A percentile compares a stretch with the other conserved stretches of the same genome.
Conservation (phyloP, 2,113 vertebrate genomes). For the Myiagra hebetior region DNA sequence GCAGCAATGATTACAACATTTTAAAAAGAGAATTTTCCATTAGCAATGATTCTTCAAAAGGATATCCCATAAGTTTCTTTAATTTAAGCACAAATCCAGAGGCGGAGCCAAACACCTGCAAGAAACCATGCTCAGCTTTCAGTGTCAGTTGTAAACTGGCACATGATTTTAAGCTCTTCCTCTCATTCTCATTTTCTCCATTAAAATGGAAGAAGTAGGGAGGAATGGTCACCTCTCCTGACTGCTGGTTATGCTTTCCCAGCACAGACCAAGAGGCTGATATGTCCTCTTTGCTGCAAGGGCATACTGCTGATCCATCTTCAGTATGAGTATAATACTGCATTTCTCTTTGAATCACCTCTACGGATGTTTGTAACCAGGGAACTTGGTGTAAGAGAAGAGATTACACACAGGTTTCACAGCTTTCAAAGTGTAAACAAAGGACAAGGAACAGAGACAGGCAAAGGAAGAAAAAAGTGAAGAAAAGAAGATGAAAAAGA, state of each 20-base stretch:
- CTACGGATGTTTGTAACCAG: neutral
- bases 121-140: neutral
- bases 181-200: neutral
- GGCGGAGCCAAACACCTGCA: neutral
- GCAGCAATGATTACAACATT: neutral
- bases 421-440: neutral
- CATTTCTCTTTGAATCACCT: neutral
- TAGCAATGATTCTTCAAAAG: neutral
- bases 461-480: neutral
- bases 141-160: accelerated
- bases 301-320: neutral
- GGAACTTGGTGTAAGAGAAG: neutral
- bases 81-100: neutral
- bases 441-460: neutral
- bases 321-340: neutral
- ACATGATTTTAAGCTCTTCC: neutral
- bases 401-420: neutral
- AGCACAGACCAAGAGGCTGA: neutral
- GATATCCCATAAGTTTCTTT: neutral
- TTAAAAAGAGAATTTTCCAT: neutral
- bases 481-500: neutral
- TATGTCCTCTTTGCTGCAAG: neutral
- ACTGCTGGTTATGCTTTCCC: neutral
- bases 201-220: neutral
- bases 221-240: neutral